Evolutionary conservation across 2,797 vertebrate genomes (phyloP).

Genomic region (Phrynocephalus guinanensis): DNA sequence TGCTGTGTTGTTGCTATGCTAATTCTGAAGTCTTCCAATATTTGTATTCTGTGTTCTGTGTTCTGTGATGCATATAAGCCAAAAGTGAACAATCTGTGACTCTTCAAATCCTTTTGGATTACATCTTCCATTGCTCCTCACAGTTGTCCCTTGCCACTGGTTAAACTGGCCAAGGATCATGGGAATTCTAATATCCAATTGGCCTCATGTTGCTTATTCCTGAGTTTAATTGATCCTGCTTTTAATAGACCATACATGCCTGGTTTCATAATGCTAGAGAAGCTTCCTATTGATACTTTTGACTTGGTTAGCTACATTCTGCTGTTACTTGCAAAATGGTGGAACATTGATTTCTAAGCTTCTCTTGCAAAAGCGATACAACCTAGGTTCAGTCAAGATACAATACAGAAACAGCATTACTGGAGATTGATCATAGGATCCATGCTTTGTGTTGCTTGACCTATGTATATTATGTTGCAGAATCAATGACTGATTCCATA

Average conservation of each 20-base stretch:
- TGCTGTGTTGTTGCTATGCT: neutral
- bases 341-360: neutral
- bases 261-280: neutral
- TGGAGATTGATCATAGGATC: neutral
- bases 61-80: too few relatives aligned
- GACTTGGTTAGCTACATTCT: neutral
- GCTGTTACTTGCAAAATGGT: neutral
- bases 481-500: slow-evolving; percentile 22
- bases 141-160: too few relatives aligned
- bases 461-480: neutral
- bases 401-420: slow-evolving; percentile 5
- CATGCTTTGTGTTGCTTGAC: slow-evolving; percentile 11
- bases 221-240: neutral
- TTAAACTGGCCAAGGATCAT: too few relatives aligned
- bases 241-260: neutral
- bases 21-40: neutral
- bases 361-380: slow-evolving; percentile 7
- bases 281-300: neutral
- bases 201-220: neutral
- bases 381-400: neutral
- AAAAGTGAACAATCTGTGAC: too few relatives aligned
- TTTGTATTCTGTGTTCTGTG: too few relatives aligned
- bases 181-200: too few relatives aligned
- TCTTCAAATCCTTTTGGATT: too few relatives aligned
- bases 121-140: too few relatives aligned